Evolutionary conservation across 2,797 vertebrate genomes (phyloP), one percentile per base, ranked within the genome.

Genomic region (Gymnothorax javanicus): DNA sequence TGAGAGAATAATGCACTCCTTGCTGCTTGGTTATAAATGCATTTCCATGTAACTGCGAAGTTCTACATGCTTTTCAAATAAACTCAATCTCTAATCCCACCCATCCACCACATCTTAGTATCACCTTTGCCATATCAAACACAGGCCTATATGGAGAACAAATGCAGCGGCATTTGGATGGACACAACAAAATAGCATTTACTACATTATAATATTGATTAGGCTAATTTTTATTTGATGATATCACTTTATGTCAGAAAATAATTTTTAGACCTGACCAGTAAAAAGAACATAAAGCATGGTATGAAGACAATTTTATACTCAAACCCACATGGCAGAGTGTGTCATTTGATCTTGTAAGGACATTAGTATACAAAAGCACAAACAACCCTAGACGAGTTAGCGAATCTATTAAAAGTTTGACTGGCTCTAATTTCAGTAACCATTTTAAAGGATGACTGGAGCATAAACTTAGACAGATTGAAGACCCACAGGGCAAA

Each of bases 401-500:
- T 43, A 64, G 15, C 59, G 33, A 64, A 84, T 59, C 27, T 59
- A 11, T 60, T 64, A 64, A 62, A 62, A 67, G 83, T 62, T 20
- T 43, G 83, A 50, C 33, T 69, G 62, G 50, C 13, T 56, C 77
- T 23, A 9, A 54, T 81, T 81, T 81, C 77, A 81, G 23, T 17
- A 54, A 33, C 20, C 73, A 20, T 15, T 77, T 50, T 20, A 15
- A 77, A 77, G 20, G 52, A 9, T n/a, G 52, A 50, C 12, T 13
- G 33, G 33, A 27, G 27, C 69, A 73, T 27, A 71, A 3, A 73
- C 69, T 27, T 13, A 12, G 25, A 73, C 69, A 73, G 25, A 73
- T n/a, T 33, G 15, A 79, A 79, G 73, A 50, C 33, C 27, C 73
- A 43, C 59, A 86, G 87, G 87, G 89, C 89, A 77, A 75, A 57